Evolutionary conservation across 1,140 invertebrate genomes (phyloP), one percentile per base, ranked within the genome.

Genomic region (Magallana ariakensis): DNA sequence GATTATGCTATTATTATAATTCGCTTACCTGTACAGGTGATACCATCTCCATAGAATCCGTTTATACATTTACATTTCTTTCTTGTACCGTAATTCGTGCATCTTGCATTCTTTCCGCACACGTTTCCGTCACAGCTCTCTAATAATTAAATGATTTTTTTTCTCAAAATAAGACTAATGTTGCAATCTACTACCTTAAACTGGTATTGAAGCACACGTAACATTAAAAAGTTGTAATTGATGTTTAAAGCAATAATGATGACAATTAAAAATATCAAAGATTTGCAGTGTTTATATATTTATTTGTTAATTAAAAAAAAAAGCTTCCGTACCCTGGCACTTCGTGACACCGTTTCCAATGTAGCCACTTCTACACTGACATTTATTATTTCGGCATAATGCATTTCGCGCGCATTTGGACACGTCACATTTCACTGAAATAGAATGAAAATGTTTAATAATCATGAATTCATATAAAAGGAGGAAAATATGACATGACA

Each of bases 1-100:
- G 33, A 46, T 0, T 46, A 46, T 46, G 2, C 3, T 46, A 46
- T 46, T 46, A 46, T 46, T 46, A 46, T 46, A 13, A 82, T 46
- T 54, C 6, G 55, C 6, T 2, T 58, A 86, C 85, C 75, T n/a
- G 75, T 26, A 53, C 85, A 86, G 16, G 55, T 19, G 11, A 46
- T 85, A 26, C 83, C 87, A 85, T 85, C 22, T 84, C 87, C 87
- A 33, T 81, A 81, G 75, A 85, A 84, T 0, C 83, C 83, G 7
- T 54, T 7, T 5, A 84, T 60, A 60, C 86, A 87, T 26, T 75
- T 56, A 57, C 86, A 87, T 19, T 80, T 84, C 54, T 62, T 87
- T 54, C 22, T 80, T 9, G n/a, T 0, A 16, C 83, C 83, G 26
- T 60, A 60, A 7, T 22, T 11, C 11, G 15, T 19, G 80, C 86